Evolutionary conservation across 2,888 invertebrate genomes (phyloP).

Genomic region (Torymus auratus): DNA sequence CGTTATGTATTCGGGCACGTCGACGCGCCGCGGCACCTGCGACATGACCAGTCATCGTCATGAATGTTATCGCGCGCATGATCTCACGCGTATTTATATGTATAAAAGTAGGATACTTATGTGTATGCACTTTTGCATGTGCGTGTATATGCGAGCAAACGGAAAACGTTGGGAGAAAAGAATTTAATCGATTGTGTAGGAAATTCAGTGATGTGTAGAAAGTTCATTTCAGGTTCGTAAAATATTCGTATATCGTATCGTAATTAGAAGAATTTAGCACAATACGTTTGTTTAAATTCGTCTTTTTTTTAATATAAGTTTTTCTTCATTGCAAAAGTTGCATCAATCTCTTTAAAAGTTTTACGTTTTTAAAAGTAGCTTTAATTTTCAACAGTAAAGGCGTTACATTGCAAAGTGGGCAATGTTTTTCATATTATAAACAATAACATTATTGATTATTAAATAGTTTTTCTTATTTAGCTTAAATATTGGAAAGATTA

Average conservation of each 20-base stretch:
- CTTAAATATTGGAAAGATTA: conserved; percentile 32
- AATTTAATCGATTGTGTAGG: conserved; percentile 60
- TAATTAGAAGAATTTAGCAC: conserved; percentile 5
- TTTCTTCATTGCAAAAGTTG: conserved; percentile 18
- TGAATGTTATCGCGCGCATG: conserved; percentile 33
- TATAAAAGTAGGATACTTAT: not conserved
- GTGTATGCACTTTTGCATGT: conserved; percentile 43
- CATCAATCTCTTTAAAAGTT: conserved; percentile 9
- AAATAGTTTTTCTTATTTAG: conserved; percentile 16
- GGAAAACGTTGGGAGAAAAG: conserved; percentile 49
- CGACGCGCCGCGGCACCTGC: conserved; percentile 25
- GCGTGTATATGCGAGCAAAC: conserved; percentile 51
- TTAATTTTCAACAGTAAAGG: conserved; percentile 20
- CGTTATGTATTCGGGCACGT: conserved; percentile 6
- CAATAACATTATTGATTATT: conserved; percentile 29
- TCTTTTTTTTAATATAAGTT: not conserved
- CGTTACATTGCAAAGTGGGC: conserved; percentile 19
- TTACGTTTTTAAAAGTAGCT: conserved; percentile 23
- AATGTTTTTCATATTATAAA: conserved; percentile 29
- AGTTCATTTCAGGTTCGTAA: conserved; percentile 11
- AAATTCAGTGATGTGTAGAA: conserved; percentile 37
- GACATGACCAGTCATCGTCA: conserved; percentile 7
- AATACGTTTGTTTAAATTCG: conserved; percentile 13
- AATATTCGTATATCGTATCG: conserved; percentile 31
- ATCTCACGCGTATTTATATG: conserved; percentile 4